A percentile compares a stretch with the other conserved stretches of the same genome.
Conservation (phyloP, 64 coral and sea anemone genomes). For the Pocillopora verrucosa region DNA sequence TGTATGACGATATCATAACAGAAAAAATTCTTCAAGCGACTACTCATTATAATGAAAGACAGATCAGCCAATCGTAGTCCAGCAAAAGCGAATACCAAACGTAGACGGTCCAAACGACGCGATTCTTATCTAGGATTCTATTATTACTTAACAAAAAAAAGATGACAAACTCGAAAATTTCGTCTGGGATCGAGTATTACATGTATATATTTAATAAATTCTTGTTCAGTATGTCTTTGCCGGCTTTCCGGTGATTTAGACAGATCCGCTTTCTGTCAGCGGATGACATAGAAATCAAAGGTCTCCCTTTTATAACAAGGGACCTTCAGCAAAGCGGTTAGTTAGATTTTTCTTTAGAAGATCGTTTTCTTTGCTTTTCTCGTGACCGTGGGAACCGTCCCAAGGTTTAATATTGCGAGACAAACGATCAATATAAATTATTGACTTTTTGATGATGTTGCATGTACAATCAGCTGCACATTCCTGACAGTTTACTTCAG, state of each 20-base stretch:
- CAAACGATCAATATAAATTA: constrained; percentile 32
- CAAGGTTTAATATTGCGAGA: not conserved
- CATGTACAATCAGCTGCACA: not conserved
- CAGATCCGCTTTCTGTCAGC: no score
- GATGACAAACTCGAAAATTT: not conserved
- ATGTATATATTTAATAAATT: not conserved
- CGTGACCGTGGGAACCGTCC: not conserved
- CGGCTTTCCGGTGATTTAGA: not conserved
- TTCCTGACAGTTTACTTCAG: not conserved
- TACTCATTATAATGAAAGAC: not conserved
- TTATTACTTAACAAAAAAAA: not conserved
- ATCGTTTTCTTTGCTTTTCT: not conserved
- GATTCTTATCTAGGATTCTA: not conserved
- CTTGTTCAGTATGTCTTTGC: not conserved
- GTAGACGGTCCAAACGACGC: not conserved
- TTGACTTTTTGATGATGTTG: not conserved
- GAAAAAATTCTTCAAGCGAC: not conserved
- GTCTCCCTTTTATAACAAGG: no score
- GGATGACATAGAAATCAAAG: no score
- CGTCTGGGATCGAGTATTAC: not conserved
- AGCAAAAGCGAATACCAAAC: not conserved
- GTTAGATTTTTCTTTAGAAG: not conserved
- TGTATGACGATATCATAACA: not conserved
- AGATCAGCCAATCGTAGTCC: not conserved
- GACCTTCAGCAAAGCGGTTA: no score